phyloP scores from a whole-genome alignment of 2,797 vertebrate species.

The Ataeniobius toweri region DNA sequence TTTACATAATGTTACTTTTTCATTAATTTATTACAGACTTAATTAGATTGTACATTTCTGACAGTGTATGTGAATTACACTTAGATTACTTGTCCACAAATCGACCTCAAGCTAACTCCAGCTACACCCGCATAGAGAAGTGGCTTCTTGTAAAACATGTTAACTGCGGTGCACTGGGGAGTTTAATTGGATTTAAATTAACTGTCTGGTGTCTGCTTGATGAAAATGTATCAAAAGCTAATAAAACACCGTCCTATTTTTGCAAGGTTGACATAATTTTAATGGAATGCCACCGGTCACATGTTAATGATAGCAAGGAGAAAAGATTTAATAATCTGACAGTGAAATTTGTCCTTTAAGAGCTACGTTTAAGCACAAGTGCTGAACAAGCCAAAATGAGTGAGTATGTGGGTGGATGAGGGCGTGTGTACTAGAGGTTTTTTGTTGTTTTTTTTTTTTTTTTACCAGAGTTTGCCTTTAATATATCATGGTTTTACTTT shows the following conservation, averaged over 20 bases:
- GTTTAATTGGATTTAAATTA: slow-evolving; percentile 67
- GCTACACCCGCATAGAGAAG: not conserved
- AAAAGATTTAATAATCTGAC: slow-evolving; percentile 45
- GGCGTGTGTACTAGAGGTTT: not conserved
- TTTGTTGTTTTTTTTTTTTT: no score
- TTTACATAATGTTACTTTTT: not conserved
- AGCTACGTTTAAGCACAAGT: slow-evolving; percentile 21
- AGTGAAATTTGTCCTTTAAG: slow-evolving; percentile 57
- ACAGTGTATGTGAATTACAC: not conserved
- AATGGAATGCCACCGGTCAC: slow-evolving; percentile 52
- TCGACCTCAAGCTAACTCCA: slow-evolving; percentile 1
- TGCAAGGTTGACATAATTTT: slow-evolving; percentile 68
- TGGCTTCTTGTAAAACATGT: slow-evolving; percentile 38
- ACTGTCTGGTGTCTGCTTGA: slow-evolving; percentile 36
- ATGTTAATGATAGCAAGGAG: slow-evolving; percentile 45
- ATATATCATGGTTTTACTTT: not conserved
- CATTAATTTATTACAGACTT: slow-evolving; percentile 1
- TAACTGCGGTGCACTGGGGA: slow-evolving; percentile 35
- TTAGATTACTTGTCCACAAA: not conserved
- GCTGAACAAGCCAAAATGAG: slow-evolving; percentile 52
- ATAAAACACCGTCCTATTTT: slow-evolving; percentile 58
- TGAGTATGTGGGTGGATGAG: not conserved
- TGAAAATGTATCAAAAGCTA: slow-evolving; percentile 50
- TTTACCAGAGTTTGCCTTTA: not conserved
- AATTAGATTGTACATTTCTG: not conserved